phyloP scores from a whole-genome alignment of 2,797 vertebrate species.

The Neopelma chrysocephalum region DNA sequence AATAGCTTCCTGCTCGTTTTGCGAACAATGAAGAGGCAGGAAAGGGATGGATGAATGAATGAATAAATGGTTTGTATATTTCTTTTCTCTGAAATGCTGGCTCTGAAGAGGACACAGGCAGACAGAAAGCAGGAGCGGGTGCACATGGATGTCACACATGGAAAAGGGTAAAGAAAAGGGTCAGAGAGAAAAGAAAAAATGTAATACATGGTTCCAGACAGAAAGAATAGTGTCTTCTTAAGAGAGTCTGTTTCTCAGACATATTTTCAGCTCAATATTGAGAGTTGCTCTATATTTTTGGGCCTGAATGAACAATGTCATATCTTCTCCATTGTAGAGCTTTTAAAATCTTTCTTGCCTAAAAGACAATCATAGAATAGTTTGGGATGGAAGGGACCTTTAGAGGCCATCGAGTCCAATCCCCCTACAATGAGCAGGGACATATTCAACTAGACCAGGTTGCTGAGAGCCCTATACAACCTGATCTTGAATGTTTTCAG shows the following conservation, averaged over 20 bases:
- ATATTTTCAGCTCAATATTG: not conserved
- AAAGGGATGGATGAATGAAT: conserved; percentile 31
- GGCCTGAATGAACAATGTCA: not conserved
- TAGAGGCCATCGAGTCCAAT: not conserved
- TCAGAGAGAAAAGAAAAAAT: not conserved
- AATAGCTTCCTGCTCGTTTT: not conserved
- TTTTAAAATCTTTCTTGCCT: not conserved
- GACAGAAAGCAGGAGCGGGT: not conserved
- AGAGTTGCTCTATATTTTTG: not conserved
- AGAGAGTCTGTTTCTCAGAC: not conserved
- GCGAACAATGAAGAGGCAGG: not conserved
- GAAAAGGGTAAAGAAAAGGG: not conserved
- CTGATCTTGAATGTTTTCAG: fast-evolving
- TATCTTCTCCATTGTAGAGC: not conserved
- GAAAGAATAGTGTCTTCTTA: not conserved
- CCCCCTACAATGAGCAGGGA: not conserved
- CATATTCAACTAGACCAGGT: not conserved
- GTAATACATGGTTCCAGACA: fast-evolving
- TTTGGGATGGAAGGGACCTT: not conserved
- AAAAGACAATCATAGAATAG: not conserved
- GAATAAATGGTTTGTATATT: not conserved
- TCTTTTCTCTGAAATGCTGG: not conserved
- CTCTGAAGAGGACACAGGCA: not conserved
- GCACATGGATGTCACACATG: not conserved
- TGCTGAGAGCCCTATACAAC: not conserved